phyloP scores from a whole-genome alignment of 2,888 invertebrate genomes.

The Dendrolimus houi region DNA sequence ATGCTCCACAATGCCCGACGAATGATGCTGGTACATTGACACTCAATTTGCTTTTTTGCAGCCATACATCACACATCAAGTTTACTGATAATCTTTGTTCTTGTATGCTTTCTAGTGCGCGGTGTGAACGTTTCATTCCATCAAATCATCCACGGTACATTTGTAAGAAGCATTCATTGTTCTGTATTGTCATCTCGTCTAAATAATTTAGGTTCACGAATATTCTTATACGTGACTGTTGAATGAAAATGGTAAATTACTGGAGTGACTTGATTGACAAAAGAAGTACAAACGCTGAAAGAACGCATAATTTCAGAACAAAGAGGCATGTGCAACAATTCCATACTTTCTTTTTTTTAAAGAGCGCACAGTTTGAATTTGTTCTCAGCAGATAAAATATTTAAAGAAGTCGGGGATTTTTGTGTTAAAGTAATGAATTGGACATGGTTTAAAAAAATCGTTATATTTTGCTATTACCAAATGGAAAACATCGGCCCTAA shows the following conservation, averaged over 20 bases:
- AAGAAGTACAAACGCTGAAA: too few species aligned
- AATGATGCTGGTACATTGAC: constrained; percentile 73
- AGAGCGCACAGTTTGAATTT: too few species aligned
- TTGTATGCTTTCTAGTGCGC: constrained; percentile 3
- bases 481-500: too few species aligned
- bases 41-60: constrained; percentile 62
- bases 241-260: neutral
- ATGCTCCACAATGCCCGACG: constrained; percentile 49
- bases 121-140: neutral
- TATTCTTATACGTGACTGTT: neutral
- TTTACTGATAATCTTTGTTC: constrained; percentile 23
- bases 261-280: too few species aligned
- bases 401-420: too few species aligned
- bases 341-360: too few species aligned
- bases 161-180: neutral
- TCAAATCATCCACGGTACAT: neutral
- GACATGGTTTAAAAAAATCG: too few species aligned
- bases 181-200: neutral
- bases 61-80: constrained; percentile 21
- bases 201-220: neutral
- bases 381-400: too few species aligned
- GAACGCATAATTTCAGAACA: too few species aligned
- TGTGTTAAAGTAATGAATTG: too few species aligned
- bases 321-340: too few species aligned
- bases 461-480: too few species aligned